Evolutionary conservation across 2,113 vertebrate genomes (phyloP), one percentile per base, ranked within the genome.

Genomic region (Lichenostomus cassidix): DNA sequence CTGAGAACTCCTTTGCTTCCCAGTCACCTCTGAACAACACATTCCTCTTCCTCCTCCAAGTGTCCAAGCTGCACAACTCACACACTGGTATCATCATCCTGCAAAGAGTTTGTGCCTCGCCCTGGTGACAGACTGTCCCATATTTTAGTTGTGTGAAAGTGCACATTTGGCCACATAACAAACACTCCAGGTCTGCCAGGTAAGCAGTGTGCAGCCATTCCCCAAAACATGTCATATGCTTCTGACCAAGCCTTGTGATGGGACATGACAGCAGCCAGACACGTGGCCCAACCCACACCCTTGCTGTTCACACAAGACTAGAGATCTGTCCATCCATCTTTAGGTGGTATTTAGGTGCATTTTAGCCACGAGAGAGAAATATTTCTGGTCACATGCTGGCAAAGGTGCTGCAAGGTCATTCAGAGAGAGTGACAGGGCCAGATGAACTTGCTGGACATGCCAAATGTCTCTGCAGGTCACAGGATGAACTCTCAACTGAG

Each of bases 161-260:
- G 9, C 18, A 12, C 5, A 33, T 46, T 68, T 67, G 83, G 44
- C 63, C 52, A 75, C 8, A 1, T 8, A 53, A 46, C 11, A 52
- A 74, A 35, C 22, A 24, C 0, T 11, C 8, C 20, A 37, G 3
- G 5, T 33, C 33, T 2, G 5, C 8, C 27, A 49, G 41, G 9
- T 11, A 23, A 88, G n/a, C 42, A 27, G 4, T 3, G 19, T 19
- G 37, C 22, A 86, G 75, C 20, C 20, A 10, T 42, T 31, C 47
- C 39, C 39, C 47, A 74, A 27, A 82, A 63, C 35, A 50, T 1
- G 14, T 18, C 33, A 15, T 1, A 22, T 2, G 23, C 21, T 76
- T 79, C 75, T 47, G 83, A 68, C 28, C 13, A 44, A 35, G 35
- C 29, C 31, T 46, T 70, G 39, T 7, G 14, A 84, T 0, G 29